Percentiles rank a stretch among this genome's conserved stretches.
Evolutionary conservation across 2,113 vertebrate genomes (phyloP).

Genomic region (Nesogale talazaci): DNA sequence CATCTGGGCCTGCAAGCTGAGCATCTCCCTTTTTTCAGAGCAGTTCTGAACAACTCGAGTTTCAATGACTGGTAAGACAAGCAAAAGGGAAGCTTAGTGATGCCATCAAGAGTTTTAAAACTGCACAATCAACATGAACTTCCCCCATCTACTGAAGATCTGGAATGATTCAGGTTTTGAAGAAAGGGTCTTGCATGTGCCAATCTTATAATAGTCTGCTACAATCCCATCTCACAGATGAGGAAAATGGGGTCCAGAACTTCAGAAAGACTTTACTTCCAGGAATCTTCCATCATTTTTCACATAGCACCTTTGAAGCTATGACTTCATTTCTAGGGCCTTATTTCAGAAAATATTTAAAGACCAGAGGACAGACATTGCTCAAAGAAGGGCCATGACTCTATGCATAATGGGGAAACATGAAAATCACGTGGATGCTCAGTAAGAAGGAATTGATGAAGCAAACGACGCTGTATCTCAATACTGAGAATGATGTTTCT

Average conservation of each 20-base stretch:
- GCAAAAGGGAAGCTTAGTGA: not conserved
- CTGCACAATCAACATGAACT: not conserved
- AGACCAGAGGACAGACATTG: not conserved
- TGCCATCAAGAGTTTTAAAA: not conserved
- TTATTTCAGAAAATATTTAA: not conserved
- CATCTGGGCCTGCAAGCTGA: not conserved
- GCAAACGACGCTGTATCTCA: not conserved
- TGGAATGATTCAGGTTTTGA: not conserved
- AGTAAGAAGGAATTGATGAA: not conserved
- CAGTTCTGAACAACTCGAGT: slow-evolving; percentile 62
- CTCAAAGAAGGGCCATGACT: not conserved
- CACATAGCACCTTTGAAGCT: not conserved
- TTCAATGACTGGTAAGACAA: slow-evolving; percentile 52
- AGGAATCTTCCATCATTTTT: not conserved
- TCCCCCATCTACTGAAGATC: not conserved
- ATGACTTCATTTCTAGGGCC: not conserved
- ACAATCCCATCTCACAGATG: not conserved
- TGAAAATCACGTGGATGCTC: not conserved
- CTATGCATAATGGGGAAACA: not conserved
- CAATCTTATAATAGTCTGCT: not conserved
- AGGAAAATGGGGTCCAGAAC: not conserved
- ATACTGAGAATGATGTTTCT: not conserved
- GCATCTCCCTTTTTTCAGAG: not conserved
- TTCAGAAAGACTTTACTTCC: not conserved
- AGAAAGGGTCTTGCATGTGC: not conserved